A percentile compares a stretch with the other conserved stretches of the same genome.
Conservation (phyloP, 2,888 invertebrate species). For the Chrysolina americana region DNA sequence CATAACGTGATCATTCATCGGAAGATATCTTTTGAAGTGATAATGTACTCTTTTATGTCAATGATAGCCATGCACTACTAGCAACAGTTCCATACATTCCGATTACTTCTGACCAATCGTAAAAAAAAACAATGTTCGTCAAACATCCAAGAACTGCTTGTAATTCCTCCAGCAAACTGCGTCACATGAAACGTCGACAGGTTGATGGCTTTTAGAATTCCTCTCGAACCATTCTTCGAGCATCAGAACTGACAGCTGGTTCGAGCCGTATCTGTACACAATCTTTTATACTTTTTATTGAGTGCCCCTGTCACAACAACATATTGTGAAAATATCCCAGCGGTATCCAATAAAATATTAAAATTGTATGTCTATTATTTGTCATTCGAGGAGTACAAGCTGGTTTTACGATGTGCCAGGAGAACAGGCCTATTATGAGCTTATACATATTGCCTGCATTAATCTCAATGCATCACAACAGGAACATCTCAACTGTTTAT, state of each 20-base stretch:
- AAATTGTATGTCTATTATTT: slow-evolving; percentile 10
- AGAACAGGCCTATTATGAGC: slow-evolving; percentile 8
- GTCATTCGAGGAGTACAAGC: slow-evolving; percentile 16
- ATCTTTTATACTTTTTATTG: slow-evolving; percentile 12
- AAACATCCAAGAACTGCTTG: neutral
- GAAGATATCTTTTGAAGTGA: too few species aligned
- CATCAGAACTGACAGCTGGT: slow-evolving; percentile 6
- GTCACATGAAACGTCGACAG: slow-evolving; percentile 9
- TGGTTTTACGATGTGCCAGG: neutral
- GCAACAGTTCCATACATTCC: too few species aligned
- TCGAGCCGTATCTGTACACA: slow-evolving; percentile 1
- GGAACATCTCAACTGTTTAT: neutral
- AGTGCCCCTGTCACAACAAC: slow-evolving; percentile 16
- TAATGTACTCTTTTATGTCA: too few species aligned
- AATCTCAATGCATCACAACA: slow-evolving; percentile 18
- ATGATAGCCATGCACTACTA: too few species aligned
- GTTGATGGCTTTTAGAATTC: slow-evolving; percentile 10
- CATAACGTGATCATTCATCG: too few species aligned
- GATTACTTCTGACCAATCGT: neutral
- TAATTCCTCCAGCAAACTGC: neutral
- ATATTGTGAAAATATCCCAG: slow-evolving; percentile 17
- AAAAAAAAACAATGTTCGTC: neutral
- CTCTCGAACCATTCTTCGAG: slow-evolving; percentile 12
- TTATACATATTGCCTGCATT: slow-evolving; percentile 8
- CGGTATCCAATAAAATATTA: slow-evolving; percentile 19